phyloP scores from a whole-genome alignment of 2,113 vertebrate genomes.

The Antigone vipio region DNA sequence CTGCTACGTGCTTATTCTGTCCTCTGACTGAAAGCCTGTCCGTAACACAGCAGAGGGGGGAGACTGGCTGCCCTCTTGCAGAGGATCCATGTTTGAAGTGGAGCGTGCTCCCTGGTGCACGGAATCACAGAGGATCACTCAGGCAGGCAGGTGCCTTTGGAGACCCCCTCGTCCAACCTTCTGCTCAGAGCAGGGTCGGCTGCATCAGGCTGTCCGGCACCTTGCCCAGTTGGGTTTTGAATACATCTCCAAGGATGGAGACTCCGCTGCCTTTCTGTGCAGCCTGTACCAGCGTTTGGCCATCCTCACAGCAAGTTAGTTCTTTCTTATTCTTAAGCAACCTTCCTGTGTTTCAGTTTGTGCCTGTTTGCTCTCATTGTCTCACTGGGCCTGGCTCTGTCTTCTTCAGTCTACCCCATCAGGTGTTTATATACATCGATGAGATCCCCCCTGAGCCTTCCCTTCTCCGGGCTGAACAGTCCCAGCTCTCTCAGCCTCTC shows the following conservation, averaged over 20 bases:
- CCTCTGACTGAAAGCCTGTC: rapidly evolving
- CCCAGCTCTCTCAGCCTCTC: background rate
- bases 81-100: rapidly evolving
- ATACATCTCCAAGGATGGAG: background rate
- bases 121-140: rapidly evolving
- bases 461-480: background rate
- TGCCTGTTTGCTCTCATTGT: background rate
- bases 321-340: background rate
- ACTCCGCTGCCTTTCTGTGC: background rate
- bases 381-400: background rate
- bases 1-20: background rate
- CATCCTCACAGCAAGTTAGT: background rate
- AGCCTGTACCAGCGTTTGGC: background rate
- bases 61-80: background rate
- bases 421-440: background rate
- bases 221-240: background rate
- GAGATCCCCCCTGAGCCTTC: background rate
- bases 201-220: background rate
- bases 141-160: background rate
- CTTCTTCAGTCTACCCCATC: background rate
- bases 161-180: rapidly evolving
- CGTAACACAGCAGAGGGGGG: rapidly evolving
- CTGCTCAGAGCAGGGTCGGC: background rate
- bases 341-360: background rate
- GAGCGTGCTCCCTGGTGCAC: background rate